Evolutionary conservation across 2,888 invertebrate species (phyloP), one percentile per base, ranked within the genome.

Genomic region (Metalampra italica): DNA sequence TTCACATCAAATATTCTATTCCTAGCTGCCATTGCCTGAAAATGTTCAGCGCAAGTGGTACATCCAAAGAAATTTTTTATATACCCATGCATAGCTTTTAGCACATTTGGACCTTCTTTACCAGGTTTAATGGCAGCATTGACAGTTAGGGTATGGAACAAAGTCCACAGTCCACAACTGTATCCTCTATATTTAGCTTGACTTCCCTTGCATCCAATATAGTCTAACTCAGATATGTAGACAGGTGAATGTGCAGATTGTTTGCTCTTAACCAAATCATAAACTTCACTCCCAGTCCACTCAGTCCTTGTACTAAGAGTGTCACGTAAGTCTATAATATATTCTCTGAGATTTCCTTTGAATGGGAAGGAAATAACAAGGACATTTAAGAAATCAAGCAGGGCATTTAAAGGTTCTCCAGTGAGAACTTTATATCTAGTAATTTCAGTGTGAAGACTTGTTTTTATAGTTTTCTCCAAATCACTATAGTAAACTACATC

Each of bases 21-120:
- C 51, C 91, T 90, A 1, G 84, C 79, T 30, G 97, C 94, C 96
- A 98, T 97, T 52, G 92, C 91, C 73, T 95, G 90, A 75, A 99
- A 99, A 88, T 99, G 97, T 64, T 93, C 80, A 1, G 96, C 91
- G 75, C 99, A 99, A 52, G 97, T 96, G 3, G 93, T 91, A 74
- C 99, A 99, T 3, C 98, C 97, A 80, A 99, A 98, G 89, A 97
- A 99, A 76, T 96, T 77, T 66, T 94, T 94, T 14, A 99, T 92
- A 75, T 97, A 99, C 0, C 94, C 96, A 69, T 95, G 92, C 91
- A 99, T 96, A 0, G 95, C 94, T 60, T 91, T 91, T 5, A 99
- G 80, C 1, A 97, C 93, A 70, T 93, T 93, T 3, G 92, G 87
- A 0, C 94, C 93, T 68, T 92, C 90, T 3, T 71, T 66, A 8